These are phyloP conservation scores for Hylyphantes graminicola DNA, from an alignment of 1,140 invertebrate species.

Conservation along the genomic window DNA sequence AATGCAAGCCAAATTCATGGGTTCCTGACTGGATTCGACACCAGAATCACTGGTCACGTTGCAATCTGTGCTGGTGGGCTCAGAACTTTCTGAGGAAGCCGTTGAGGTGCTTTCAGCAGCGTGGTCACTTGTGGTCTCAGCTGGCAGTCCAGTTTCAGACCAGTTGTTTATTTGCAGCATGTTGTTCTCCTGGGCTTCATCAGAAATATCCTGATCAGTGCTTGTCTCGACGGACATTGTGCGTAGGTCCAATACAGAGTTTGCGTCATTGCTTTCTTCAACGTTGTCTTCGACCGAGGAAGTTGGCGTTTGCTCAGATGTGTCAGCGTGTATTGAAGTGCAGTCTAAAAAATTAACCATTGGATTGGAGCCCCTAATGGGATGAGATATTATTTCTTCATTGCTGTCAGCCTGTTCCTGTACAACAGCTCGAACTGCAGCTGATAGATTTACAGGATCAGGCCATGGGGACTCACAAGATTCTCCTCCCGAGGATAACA, in stretches of 20 bases:
- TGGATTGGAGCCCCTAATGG: slow-evolving; percentile 6
- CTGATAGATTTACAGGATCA: slow-evolving; percentile 59
- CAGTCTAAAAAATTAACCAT: slow-evolving; percentile 54
- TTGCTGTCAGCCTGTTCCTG: slow-evolving; percentile 57
- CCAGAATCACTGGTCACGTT: slow-evolving; percentile 60
- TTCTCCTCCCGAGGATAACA: slow-evolving; percentile 53
- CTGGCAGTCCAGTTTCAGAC: slow-evolving; percentile 17
- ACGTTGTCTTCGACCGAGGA: slow-evolving; percentile 30
- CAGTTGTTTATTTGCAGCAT: slow-evolving; percentile 38
- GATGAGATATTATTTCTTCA: slow-evolving; percentile 43
- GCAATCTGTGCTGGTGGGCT: slow-evolving; percentile 52
- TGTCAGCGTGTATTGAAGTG: slow-evolving; percentile 30
- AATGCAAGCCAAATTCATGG: slow-evolving; percentile 57
- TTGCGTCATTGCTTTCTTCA: slow-evolving; percentile 51
- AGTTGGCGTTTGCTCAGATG: slow-evolving; percentile 29
- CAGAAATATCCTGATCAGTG: slow-evolving; percentile 11
- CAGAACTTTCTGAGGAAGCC: slow-evolving; percentile 59
- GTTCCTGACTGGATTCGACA: slow-evolving; percentile 60
- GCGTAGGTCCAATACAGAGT: slow-evolving; percentile 48
- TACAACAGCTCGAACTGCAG: slow-evolving; percentile 59
- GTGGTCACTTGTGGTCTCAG: slow-evolving; percentile 20
- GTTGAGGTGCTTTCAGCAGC: slow-evolving; percentile 59
- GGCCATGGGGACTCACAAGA: slow-evolving; percentile 59
- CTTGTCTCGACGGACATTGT: slow-evolving; percentile 34
- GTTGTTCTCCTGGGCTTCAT: slow-evolving; percentile 15